Evolutionary conservation across 2,113 vertebrate genomes (phyloP).

Genomic region (Eonycteris spelaea): DNA sequence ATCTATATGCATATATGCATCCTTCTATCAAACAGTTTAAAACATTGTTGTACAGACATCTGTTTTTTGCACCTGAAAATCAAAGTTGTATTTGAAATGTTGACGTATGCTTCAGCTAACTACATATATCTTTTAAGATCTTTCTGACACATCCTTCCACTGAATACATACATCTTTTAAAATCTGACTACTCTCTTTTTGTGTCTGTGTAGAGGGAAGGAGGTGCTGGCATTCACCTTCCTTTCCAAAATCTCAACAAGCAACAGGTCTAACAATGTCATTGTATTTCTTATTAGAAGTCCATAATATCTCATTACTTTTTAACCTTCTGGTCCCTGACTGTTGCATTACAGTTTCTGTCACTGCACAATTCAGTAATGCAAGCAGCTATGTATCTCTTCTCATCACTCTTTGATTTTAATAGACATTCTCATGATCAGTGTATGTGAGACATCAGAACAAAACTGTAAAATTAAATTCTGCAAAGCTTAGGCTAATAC

Average conservation of each 20-base stretch:
- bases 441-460: neutral
- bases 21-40: neutral
- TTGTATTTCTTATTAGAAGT: neutral
- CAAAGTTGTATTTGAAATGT: neutral
- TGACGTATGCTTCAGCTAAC: neutral
- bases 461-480: neutral
- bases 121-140: neutral
- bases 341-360: neutral
- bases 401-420: neutral
- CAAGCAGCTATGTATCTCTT: neutral
- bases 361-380: neutral
- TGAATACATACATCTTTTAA: neutral
- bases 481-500: neutral
- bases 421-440: neutral
- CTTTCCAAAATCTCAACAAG: neutral
- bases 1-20: neutral
- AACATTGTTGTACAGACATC: neutral
- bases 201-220: neutral
- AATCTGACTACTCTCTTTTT: neutral
- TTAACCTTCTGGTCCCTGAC: neutral
- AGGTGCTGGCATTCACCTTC: neutral
- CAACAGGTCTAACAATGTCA: neutral
- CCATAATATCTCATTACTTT: neutral
- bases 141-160: neutral
- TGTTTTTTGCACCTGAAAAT: neutral